A percentile compares a stretch with the other conserved stretches of the same genome.
Conservation (phyloP, 2,113 vertebrate species). For the Abramis brama region DNA sequence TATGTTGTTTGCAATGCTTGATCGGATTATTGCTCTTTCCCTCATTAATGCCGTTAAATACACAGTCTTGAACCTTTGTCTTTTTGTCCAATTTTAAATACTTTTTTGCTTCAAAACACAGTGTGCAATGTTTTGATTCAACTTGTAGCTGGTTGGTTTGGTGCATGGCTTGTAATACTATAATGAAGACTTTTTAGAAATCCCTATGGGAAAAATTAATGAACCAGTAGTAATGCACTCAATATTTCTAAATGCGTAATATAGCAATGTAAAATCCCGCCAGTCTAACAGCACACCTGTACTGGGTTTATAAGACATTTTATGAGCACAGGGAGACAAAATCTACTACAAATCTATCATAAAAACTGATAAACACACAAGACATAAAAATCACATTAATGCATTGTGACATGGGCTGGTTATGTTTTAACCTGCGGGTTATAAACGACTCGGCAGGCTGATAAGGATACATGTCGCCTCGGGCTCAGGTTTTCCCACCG, state of each 20-base stretch:
- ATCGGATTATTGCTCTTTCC: too few relatives aligned
- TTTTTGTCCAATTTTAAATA: too few relatives aligned
- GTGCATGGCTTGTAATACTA: too few relatives aligned
- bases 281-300: neutral
- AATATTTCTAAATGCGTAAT: neutral
- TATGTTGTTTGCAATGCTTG: too few relatives aligned
- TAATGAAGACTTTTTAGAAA: too few relatives aligned
- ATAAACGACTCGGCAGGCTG: conserved; percentile 64
- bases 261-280: neutral
- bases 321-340: conserved; percentile 51
- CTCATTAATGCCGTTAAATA: too few relatives aligned
- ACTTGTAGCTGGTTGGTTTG: too few relatives aligned
- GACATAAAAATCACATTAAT: conserved; percentile 67
- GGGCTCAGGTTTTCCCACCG: conserved; percentile 12
- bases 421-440: conserved; percentile 63
- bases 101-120: too few relatives aligned
- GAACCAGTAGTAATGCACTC: too few relatives aligned
- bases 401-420: conserved; percentile 63
- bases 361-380: conserved; percentile 63
- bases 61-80: too few relatives aligned
- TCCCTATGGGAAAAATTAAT: too few relatives aligned
- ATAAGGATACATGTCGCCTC: conserved; percentile 59
- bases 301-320: conserved; percentile 14
- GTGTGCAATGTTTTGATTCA: too few relatives aligned
- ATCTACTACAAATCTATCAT: conserved; percentile 62